These are phyloP conservation scores for Coendou prehensilis DNA, from an alignment of 2,797 vertebrate genomes.

Conservation along the genomic window DNA sequence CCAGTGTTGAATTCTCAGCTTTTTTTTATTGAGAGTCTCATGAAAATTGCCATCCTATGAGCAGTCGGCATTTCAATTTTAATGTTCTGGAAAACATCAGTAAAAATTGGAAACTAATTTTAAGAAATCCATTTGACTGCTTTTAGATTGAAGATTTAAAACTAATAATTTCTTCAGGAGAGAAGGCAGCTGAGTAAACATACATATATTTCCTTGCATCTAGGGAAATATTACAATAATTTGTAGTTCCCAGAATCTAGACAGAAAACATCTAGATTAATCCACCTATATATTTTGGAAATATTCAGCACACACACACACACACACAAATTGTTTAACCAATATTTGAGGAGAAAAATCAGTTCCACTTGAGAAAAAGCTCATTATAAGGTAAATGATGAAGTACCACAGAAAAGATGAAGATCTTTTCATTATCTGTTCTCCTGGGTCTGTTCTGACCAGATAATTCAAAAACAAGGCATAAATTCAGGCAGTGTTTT, in stretches of 20 bases:
- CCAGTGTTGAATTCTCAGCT: neutral
- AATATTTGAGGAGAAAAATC: neutral
- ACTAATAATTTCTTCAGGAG: neutral
- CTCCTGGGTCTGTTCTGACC: neutral
- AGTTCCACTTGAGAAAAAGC: neutral
- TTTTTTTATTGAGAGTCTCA: neutral
- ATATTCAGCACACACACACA: neutral
- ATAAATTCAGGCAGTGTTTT: neutral
- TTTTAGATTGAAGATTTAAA: neutral
- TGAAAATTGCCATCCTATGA: neutral
- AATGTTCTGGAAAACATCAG: neutral
- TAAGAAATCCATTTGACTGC: neutral
- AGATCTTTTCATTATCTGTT: neutral
- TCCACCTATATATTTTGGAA: neutral
- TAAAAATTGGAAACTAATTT: constrained; percentile 41
- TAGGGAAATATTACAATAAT: neutral
- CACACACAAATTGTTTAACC: neutral
- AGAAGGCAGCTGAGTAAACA: neutral
- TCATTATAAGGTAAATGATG: neutral
- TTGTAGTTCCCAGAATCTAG: neutral
- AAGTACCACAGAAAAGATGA: neutral
- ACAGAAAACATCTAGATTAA: neutral
- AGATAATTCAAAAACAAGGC: neutral
- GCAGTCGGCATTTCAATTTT: neutral
- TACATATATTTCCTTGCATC: neutral